Evolutionary conservation across 1,140 invertebrate species (phyloP).

Genomic region (Leptopilina boulardi): DNA sequence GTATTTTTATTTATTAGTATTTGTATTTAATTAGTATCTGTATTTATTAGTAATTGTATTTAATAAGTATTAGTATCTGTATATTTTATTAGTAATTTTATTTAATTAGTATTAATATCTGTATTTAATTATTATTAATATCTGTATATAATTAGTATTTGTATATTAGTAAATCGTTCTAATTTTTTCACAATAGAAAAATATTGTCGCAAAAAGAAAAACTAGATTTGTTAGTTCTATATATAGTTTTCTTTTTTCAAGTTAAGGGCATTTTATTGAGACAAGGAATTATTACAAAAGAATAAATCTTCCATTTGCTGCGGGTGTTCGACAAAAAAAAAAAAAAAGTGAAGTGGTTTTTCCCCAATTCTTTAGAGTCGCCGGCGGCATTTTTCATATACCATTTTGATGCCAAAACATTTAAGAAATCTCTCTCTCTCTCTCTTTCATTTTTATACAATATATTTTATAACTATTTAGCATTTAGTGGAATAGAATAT

Average conservation of each 20-base stretch:
- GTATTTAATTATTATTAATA: too few relatives aligned
- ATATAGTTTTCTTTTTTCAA: neutral
- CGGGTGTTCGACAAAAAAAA: neutral
- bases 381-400: slow-evolving; percentile 12
- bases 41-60: too few relatives aligned
- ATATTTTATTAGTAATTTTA: too few relatives aligned
- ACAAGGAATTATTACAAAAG: slow-evolving; percentile 1
- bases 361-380: slow-evolving; percentile 3
- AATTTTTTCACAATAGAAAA: too few relatives aligned
- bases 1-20: too few relatives aligned
- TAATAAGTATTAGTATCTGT: too few relatives aligned
- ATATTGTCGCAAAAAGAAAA: too few relatives aligned
- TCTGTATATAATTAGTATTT: too few relatives aligned
- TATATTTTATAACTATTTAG: neutral
- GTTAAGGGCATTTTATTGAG: neutral
- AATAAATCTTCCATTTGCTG: slow-evolving; percentile 13
- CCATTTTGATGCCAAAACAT: neutral
- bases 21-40: too few relatives aligned
- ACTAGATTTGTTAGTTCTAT: too few relatives aligned
- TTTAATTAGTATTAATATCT: too few relatives aligned
- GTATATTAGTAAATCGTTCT: too few relatives aligned
- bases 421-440: neutral
- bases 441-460: neutral
- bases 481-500: neutral
- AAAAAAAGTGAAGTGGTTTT: neutral